Percentiles rank a stretch among this genome's conserved stretches.
phyloP scores from a whole-genome alignment of 2,113 vertebrate genomes.

The Melanostigma gelatinosum region DNA sequence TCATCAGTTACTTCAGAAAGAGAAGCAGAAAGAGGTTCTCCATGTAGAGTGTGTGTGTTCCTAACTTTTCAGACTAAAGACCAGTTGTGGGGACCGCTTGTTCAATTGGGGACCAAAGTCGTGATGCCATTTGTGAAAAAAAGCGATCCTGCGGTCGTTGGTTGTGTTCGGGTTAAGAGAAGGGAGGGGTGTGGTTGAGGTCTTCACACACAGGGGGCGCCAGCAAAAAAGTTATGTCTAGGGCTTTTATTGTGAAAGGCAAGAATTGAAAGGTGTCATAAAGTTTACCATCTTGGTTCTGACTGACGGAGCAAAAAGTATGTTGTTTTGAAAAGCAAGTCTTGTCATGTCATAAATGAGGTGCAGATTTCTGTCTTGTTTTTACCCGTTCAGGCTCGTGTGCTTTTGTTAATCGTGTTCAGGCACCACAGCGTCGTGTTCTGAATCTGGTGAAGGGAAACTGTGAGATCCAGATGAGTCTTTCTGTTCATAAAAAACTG shows the following conservation, averaged over 20 bases:
- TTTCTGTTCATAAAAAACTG: background rate
- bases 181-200: background rate
- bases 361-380: background rate
- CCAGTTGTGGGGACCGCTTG: background rate
- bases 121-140: background rate
- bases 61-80: too few species aligned
- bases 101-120: background rate
- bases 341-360: background rate
- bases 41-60: background rate
- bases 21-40: too few species aligned
- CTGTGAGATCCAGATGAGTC: constrained; percentile 1
- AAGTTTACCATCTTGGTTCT: too few species aligned
- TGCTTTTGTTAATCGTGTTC: background rate
- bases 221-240: background rate
- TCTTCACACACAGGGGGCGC: background rate
- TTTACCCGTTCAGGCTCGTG: background rate
- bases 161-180: background rate
- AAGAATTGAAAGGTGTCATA: background rate
- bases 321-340: too few species aligned
- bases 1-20: too few species aligned
- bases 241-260: background rate
- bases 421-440: background rate
- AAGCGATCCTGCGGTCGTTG: background rate
- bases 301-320: too few species aligned
- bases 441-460: background rate